Evolutionary conservation across 1,140 invertebrate genomes (phyloP), one percentile per base, ranked within the genome.

Genomic region (Coenobita brevimanus): DNA sequence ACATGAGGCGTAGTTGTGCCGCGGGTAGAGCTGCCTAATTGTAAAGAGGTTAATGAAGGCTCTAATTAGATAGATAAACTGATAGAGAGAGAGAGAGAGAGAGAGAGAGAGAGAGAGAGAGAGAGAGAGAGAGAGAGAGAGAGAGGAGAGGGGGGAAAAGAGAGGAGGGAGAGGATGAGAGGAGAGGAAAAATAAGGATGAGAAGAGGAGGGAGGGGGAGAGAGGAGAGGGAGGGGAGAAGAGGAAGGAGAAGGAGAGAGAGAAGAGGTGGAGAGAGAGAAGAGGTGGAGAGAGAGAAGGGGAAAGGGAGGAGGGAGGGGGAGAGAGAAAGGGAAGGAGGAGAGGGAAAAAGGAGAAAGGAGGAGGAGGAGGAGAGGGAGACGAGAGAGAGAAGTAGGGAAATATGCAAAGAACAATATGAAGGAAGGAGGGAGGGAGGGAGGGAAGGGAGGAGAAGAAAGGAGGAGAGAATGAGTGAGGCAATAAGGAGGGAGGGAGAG

Each of bases 111-210:
- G 67, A 71, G 67, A 71, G 67, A 71, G 67, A 71, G 67, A 71
- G 67, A 71, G 67, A 71, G 67, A 71, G 67, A 71, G 4, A 71
- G 67, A 71, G 67, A 71, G 4, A 71, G 67, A 71, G 27, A 71
- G 67, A 71, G 67, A 27, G 67, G 67, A 71, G 67, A 71, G 67
- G 30, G 67, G 30, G 67, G 30, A 27, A 71, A n/a, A 6, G 62
- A 67, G 21, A 4, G n/a, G n/a, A n/a, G n/a, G n/a, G n/a, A n/a
- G n/a, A n/a, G n/a, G n/a, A n/a, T n/a, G n/a, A n/a, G n/a, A n/a
- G n/a, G n/a, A n/a, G n/a, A n/a, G n/a, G n/a, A n/a, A n/a, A n/a
- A n/a, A n/a, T n/a, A 67, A 50, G 67, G 2, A 2, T 24, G 67
- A 33, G 27, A 71, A 30, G 33, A 30, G 4, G 67, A 71, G 15